Base-by-base conservation (phyloP, 2,797 vertebrate species). In the Periparus ater region DNA sequence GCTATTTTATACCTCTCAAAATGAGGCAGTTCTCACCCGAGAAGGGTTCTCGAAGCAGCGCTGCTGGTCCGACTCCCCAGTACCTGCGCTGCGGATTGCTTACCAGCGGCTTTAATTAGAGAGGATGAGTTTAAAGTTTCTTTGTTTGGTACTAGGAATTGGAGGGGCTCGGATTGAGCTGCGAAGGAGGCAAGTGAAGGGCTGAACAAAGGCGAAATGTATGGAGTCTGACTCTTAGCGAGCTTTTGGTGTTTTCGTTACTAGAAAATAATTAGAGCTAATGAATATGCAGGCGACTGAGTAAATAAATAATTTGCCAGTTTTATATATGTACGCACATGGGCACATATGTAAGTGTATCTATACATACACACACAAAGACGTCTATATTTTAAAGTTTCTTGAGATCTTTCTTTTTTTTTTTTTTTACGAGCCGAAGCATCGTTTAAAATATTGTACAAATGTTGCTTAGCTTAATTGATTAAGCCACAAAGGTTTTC, bases 231-330 rank as follows among this genome's bases (percentile, higher is more conserved):
- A 98, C 96, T 98, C 95, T 97, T 90, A 96, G 96, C 45, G 65
- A 89, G 82, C 96, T 97, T 98, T 98, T 97, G 95, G 96, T 97
- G 96, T 98, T 98, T 98, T 97, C 97, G 95, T 98, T 97, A 97
- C 97, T 95, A 95, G 95, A 96, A 98, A 98, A 98, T 98, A 98
- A 98, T 98, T 98, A 97, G 88, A 96, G 81, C 96, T 98, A 97
- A 98, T 98, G 96, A 98, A 98, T 98, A 98, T 98, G 97, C 97
- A 98, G 95, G 62, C 92, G 18, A 82, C 76, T 27, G 65, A 78
- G 90, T 96, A 96, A 96, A 97, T 97, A 96, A 97, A 97, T 91
- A 74, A 91, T 85, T 95, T 94, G 88, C 91, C 81, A 9, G 67
- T 36, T 92, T 91, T 91, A 38, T 54, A 55, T 58, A 70, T n/a